Evolutionary conservation across 1,140 invertebrate genomes (phyloP).

Genomic region (Eubasilissa regina): DNA sequence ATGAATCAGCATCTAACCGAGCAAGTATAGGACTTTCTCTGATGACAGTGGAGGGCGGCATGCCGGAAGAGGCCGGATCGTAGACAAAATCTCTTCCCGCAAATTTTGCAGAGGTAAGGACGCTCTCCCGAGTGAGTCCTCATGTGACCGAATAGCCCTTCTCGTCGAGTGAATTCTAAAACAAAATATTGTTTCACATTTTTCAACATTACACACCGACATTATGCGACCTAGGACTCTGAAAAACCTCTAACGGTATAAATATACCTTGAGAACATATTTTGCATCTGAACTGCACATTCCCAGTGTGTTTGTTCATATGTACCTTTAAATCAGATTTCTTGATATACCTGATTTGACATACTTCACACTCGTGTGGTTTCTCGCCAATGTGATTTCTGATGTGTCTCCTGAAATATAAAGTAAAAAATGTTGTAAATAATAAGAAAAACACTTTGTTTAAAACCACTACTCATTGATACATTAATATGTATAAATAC

Average conservation of each 20-base stretch:
- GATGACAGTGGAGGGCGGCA: not conserved
- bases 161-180: not conserved
- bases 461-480: too few relatives aligned
- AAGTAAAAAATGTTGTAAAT: too few relatives aligned
- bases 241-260: too few relatives aligned
- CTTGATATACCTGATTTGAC: not conserved
- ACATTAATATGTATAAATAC: too few relatives aligned
- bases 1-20: not conserved
- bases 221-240: not conserved
- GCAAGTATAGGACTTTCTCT: not conserved
- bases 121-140: conserved; percentile 4
- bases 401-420: not conserved
- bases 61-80: not conserved
- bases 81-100: not conserved
- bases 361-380: not conserved
- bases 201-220: not conserved
- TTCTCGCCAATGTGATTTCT: not conserved
- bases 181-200: not conserved
- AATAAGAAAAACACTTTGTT: too few relatives aligned
- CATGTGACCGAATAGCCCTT: not conserved
- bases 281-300: not conserved
- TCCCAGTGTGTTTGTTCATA: not conserved
- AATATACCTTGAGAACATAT: not conserved
- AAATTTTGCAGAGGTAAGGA: not conserved
- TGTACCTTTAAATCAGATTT: not conserved